These are phyloP conservation scores for Ditula angustiorana DNA, from an alignment of 2,888 invertebrate species.

Conservation along the genomic window DNA sequence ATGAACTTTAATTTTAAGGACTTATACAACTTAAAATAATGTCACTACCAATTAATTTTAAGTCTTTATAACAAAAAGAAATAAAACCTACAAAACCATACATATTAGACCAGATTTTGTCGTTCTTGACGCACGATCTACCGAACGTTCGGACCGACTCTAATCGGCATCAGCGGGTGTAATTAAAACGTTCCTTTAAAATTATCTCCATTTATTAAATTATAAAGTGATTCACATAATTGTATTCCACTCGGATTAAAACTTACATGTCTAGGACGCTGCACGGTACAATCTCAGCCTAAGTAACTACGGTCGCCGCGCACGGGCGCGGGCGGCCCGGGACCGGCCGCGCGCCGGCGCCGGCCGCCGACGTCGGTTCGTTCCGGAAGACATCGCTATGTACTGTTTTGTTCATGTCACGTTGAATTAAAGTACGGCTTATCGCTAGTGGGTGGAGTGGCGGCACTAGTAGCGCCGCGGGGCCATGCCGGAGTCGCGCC, in stretches of 20 bases:
- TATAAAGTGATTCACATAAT: constrained; percentile 33
- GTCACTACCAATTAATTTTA: constrained; percentile 28
- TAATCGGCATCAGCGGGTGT: constrained; percentile 3
- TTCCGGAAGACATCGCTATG: constrained; percentile 28
- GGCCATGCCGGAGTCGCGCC: constrained; percentile 66
- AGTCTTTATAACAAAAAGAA: constrained; percentile 22
- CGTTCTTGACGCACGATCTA: background rate
- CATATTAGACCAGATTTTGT: constrained; percentile 26
- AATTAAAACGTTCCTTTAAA: constrained; percentile 28
- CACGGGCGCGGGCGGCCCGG: constrained; percentile 19
- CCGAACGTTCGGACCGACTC: constrained; percentile 3
- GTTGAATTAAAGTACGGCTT: constrained; percentile 1
- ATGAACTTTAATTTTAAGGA: constrained; percentile 37
- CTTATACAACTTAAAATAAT: constrained; percentile 39
- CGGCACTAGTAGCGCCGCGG: constrained; percentile 60
- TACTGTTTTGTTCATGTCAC: constrained; percentile 32
- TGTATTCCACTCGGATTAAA: constrained; percentile 25
- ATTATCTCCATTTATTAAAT: constrained; percentile 35
- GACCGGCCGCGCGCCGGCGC: constrained; percentile 13
- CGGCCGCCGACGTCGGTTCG: background rate
- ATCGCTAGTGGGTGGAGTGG: constrained; percentile 79
- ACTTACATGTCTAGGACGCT: constrained; percentile 36
- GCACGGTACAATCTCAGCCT: constrained; percentile 18
- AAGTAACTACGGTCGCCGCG: constrained; percentile 22
- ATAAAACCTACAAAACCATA: constrained; percentile 30